A percentile compares a stretch with the other conserved stretches of the same genome.
These are phyloP conservation scores for Holothuria glaberrima DNA, from an alignment of 35 echinoderm and acorn worm species.

Conservation along the genomic window DNA sequence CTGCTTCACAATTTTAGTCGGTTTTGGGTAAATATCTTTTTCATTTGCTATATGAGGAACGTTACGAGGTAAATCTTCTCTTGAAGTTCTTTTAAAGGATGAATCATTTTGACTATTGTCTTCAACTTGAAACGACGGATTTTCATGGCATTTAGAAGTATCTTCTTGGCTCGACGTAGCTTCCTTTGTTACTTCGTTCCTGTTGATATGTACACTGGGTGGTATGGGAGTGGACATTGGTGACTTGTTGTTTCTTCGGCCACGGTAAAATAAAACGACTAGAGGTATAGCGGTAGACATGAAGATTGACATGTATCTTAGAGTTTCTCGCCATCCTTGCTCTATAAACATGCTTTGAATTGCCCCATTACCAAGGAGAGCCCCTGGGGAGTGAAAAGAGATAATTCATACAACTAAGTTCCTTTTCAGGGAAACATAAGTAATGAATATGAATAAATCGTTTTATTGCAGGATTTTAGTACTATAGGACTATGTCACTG, in stretches of 20 bases:
- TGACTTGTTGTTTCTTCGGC: neutral
- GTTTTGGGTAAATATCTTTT: too few relatives aligned
- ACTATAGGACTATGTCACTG: too few relatives aligned
- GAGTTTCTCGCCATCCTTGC: neutral
- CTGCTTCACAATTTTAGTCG: neutral
- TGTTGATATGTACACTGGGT: too few relatives aligned
- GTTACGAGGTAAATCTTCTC: neutral
- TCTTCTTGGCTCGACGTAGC: too few relatives aligned
- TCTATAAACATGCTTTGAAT: neutral
- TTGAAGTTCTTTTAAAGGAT: neutral
- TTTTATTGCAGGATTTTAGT: too few relatives aligned
- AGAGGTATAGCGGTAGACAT: neutral
- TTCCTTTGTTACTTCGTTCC: too few relatives aligned
- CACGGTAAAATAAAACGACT: neutral
- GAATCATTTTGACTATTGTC: neutral
- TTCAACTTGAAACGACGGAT: neutral
- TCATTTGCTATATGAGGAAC: too few relatives aligned
- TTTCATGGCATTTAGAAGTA: neutral
- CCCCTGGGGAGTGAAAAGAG: neutral
- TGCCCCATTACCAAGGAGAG: neutral
- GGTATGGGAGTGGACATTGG: neutral
- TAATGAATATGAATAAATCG: too few relatives aligned
- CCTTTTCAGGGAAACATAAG: too few relatives aligned
- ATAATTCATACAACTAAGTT: neutral
- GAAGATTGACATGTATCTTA: neutral